phyloP scores from a whole-genome alignment of 1,140 invertebrate genomes.

The Bradynema listronoti region DNA sequence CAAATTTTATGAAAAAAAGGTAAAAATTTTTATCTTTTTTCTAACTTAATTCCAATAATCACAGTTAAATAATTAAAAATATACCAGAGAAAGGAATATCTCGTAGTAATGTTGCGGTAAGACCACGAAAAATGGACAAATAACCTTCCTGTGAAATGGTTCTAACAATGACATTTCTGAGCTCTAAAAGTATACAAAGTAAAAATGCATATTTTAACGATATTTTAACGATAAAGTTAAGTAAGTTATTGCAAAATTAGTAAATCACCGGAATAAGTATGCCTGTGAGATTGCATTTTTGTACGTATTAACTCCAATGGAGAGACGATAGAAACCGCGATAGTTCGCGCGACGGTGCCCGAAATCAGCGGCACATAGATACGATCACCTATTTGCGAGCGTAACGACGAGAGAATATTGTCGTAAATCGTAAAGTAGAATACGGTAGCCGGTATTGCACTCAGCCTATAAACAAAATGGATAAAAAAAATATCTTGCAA shows the following conservation, averaged over 20 bases:
- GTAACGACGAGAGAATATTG: conserved; percentile 69
- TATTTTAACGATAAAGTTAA: neutral
- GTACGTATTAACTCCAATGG: conserved; percentile 90
- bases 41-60: too few relatives aligned
- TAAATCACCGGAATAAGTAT: conserved; percentile 71
- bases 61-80: too few relatives aligned
- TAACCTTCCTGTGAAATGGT: conserved; percentile 69
- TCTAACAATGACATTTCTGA: conserved; percentile 66
- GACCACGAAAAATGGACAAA: conserved; percentile 76
- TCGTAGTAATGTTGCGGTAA: conserved; percentile 78
- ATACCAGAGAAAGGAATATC: conserved; percentile 93
- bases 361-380: conserved; percentile 64
- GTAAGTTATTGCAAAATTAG: neutral
- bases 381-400: conserved; percentile 35
- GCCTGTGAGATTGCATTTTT: conserved; percentile 89
- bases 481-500: neutral
- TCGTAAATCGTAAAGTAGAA: conserved; percentile 96
- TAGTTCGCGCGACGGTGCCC: conserved; percentile 71
- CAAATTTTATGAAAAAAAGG: too few relatives aligned
- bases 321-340: conserved; percentile 78
- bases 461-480: conserved; percentile 62
- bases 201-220: conserved; percentile 15
- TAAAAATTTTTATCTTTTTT: too few relatives aligned
- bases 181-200: conserved; percentile 64
- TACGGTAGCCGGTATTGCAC: conserved; percentile 88